A percentile compares a stretch with the other conserved stretches of the same genome.
phyloP scores from a whole-genome alignment of 2,113 vertebrate genomes.

The Cromileptes altivelis region DNA sequence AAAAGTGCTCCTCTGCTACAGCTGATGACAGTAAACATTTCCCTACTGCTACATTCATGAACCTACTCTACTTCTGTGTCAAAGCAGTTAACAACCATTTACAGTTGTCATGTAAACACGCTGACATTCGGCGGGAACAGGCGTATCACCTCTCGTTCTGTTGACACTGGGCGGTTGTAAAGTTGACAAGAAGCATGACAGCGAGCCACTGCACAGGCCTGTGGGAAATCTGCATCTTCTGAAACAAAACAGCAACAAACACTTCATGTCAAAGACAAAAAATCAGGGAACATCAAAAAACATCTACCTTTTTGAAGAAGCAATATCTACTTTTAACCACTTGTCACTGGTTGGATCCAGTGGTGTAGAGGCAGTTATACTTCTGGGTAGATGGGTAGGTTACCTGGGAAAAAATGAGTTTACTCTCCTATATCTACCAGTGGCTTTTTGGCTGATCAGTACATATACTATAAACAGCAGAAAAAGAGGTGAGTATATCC shows the following conservation, averaged over 20 bases:
- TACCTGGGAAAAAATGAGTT: no score
- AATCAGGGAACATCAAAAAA: background rate
- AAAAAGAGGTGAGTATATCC: no score
- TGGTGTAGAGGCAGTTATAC: no score
- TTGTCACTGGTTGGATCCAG: background rate
- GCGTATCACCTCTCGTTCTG: constrained; percentile 75
- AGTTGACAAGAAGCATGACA: constrained; percentile 70
- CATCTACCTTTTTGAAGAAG: no score
- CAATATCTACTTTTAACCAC: background rate
- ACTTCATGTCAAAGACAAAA: background rate
- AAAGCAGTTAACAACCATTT: background rate
- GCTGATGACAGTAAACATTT: background rate
- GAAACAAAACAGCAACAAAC: constrained; percentile 32
- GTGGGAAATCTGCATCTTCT: constrained; percentile 66
- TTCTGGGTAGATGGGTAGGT: no score
- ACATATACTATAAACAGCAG: no score
- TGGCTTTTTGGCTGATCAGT: no score
- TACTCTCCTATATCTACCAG: no score
- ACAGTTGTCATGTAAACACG: background rate
- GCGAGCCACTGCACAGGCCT: constrained; percentile 56
- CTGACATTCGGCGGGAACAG: background rate
- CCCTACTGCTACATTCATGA: no score
- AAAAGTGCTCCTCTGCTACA: background rate
- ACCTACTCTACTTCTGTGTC: background rate
- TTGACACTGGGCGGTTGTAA: constrained; percentile 67